phyloP scores from a whole-genome alignment of 2,888 invertebrate species.

The Acanthoscelides obtectus region DNA sequence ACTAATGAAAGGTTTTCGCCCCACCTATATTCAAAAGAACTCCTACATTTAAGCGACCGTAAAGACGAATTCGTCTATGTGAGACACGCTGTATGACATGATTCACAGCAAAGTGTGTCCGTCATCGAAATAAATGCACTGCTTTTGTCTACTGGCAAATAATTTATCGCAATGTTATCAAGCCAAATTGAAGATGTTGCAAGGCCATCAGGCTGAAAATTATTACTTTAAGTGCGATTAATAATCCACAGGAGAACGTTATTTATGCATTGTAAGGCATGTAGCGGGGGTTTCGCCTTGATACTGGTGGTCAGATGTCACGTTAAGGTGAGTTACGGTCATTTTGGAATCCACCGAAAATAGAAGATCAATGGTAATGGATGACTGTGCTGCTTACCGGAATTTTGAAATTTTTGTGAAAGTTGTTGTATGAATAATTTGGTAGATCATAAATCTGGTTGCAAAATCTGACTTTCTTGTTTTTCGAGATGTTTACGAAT shows the following conservation, averaged over 20 bases:
- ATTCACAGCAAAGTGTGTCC: background rate
- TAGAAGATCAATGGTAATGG: background rate
- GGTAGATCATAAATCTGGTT: background rate
- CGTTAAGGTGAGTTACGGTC: background rate
- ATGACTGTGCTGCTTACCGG: background rate
- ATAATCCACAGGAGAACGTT: background rate
- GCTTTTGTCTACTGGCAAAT: background rate
- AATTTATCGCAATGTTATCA: constrained; percentile 2
- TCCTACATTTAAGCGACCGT: too few relatives aligned
- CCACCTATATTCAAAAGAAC: too few relatives aligned
- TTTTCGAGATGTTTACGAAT: too few relatives aligned
- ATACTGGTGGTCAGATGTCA: background rate
- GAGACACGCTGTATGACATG: background rate
- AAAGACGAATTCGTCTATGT: too few relatives aligned
- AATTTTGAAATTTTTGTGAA: background rate
- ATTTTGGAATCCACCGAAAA: background rate
- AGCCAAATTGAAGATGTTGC: constrained; percentile 5
- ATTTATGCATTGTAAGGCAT: background rate
- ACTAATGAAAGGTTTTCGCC: too few relatives aligned
- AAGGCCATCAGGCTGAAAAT: constrained; percentile 1
- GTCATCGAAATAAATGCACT: background rate
- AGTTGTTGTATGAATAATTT: background rate
- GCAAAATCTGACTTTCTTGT: background rate
- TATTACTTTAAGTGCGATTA: constrained; percentile 4
- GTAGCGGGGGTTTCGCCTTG: background rate